Base-by-base conservation (phyloP, 2,113 vertebrate species). In the Synodontis membranacea region DNA sequence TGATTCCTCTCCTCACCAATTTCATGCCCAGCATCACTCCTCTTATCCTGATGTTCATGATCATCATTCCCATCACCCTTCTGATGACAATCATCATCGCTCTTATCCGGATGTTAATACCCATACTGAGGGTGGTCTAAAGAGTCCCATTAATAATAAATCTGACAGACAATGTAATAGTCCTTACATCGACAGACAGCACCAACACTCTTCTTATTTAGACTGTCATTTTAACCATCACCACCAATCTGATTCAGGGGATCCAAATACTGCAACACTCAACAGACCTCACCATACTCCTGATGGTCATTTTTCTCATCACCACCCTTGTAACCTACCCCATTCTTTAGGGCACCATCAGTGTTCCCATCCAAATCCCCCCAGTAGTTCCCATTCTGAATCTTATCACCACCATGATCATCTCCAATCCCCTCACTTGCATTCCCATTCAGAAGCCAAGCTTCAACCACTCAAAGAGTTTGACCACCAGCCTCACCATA, bases 21-120 rank as follows among this genome's bases (percentile, higher is more conserved):
- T 58, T 42, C 34, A 70, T 46, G 62, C 58, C 2, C 83, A 85
- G 25, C 81, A 88, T 44, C 23, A 46, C 25, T 54, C 62, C 9
- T 79, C 86, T 56, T 60, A 68, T 54, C 50, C 82, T 56, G 64
- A 62, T 37, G 12, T 80, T 70, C 60, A 80, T 75, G 7, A 82
- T 37, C 68, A 86, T 44, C 14, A 70, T 44, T 68, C 62, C 21
- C 34, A 70, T 31, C 23, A 28, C 28, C 31, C 34, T 70, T 48
- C 54, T 52, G 23, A 80, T 81, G 39, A 86, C 62, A 31, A 31
- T 70, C 46, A 86, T 70, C 48, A 72, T 56, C 68, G 12, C 17
- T 72, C 85, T 54, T 56, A 72, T 86, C 78, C 64, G 23, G 21
- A 66, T 79, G 58, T 79, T 75, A 37, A 84, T 28, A 80, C 23